Base-by-base conservation (phyloP, 2,888 invertebrate genomes). In the Epiblema foenella region DNA sequence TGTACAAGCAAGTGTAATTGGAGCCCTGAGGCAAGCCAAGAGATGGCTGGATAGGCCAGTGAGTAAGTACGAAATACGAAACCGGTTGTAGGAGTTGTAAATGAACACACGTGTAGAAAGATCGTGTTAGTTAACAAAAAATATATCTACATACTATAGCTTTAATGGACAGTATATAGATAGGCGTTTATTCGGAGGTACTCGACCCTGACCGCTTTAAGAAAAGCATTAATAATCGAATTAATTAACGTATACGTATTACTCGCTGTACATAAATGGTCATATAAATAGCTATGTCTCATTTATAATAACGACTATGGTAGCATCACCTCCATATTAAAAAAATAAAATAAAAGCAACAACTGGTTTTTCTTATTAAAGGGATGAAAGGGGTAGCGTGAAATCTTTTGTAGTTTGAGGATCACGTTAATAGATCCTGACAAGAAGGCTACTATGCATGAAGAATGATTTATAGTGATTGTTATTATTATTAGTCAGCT, bases 361-460 rank as follows among this genome's bases (percentile, higher is more conserved):
- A 60, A 54, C 52, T 42, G 29, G 46, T 56, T 65, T 69, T 60
- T 59, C 18, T 81, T 77, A 65, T 77, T 72, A 64, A 78, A 82
- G 85, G 86, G 84, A 80, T 84, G 83, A 78, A 85, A 83, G 78
- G 81, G 83, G 83, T 83, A 80, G 85, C 86, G 84, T 87, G 81
- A 86, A 86, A 85, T 82, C 73, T 70, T 65, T 62, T 67, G 66
- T 71, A 54, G 15, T 58, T 62, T 51, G 20, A 70, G 73, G 68
- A 73, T 70, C 52, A 42, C 29, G 51, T 29, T 59, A 65, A 59
- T 72, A 73, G 73, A 74, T 71, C 67, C 63, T 57, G 63, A 51
- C 20, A 51, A 68, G 60, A 72, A 49, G 52, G 69, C 65, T 73
- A 69, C 73, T 52, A 60, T 46, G 37, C 57, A 37, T 29, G 17